A percentile compares a stretch with the other conserved stretches of the same genome.
Evolutionary conservation across 2,113 vertebrate species (phyloP).

Genomic region (Stigmatopora argus): DNA sequence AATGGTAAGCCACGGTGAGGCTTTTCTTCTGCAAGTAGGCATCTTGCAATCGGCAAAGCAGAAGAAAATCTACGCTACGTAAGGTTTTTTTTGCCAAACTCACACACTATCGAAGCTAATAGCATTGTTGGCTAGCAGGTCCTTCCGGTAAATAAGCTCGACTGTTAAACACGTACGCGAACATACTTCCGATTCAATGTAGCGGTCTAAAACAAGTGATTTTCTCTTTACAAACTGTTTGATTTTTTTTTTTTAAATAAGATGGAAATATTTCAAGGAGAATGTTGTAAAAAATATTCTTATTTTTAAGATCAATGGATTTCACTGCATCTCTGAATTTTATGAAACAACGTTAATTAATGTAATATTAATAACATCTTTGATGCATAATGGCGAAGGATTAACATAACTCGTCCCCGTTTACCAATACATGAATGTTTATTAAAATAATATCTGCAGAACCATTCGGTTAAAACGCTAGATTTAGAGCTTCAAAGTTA

Average conservation of each 20-base stretch:
- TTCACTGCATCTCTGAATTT: no score
- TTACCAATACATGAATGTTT: no score
- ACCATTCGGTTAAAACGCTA: neutral
- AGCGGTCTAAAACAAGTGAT: neutral
- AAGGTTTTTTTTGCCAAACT: neutral
- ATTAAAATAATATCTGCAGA: no score
- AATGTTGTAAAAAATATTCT: no score
- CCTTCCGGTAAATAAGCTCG: constrained; percentile 7
- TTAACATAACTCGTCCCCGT: no score
- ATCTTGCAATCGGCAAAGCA: neutral
- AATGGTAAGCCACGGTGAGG: no score
- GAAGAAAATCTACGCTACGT: neutral
- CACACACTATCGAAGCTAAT: neutral
- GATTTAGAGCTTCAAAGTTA: neutral
- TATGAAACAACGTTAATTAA: no score
- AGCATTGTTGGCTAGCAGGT: neutral
- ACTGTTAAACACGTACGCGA: neutral
- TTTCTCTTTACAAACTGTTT: neutral
- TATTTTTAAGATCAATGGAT: no score
- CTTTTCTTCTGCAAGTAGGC: neutral
- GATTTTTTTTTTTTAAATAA: no score
- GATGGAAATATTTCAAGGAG: no score
- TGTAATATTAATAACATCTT: no score
- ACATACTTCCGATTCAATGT: constrained; percentile 28
- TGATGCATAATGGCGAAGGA: no score